These are phyloP conservation scores for Cyprinodon variegatus DNA, from an alignment of 2,113 vertebrate species.

Conservation along the genomic window DNA sequence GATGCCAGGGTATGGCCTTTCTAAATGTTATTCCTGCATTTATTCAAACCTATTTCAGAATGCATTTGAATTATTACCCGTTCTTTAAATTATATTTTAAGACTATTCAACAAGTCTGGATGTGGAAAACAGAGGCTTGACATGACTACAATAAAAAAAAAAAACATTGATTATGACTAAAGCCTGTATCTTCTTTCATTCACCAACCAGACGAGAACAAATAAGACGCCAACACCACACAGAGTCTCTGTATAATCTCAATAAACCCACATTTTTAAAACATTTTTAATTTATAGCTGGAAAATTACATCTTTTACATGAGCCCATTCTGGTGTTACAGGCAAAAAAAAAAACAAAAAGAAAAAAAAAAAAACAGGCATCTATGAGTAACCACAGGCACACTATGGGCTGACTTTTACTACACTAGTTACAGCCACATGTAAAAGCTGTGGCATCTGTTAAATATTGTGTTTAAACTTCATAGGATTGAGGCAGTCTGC, in stretches of 20 bases:
- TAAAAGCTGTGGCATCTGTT: slow-evolving; percentile 76
- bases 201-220: background rate
- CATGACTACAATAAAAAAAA: too few species aligned
- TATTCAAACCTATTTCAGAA: too few species aligned
- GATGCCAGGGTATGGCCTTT: too few species aligned
- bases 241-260: slow-evolving; percentile 34
- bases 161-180: too few species aligned
- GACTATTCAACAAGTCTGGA: background rate
- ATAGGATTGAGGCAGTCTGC: slow-evolving; percentile 71
- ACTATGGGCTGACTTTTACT: slow-evolving; percentile 92
- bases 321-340: slow-evolving; percentile 81
- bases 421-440: slow-evolving; percentile 85
- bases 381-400: slow-evolving; percentile 87
- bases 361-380: slow-evolving; percentile 71
- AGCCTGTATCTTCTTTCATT: too few species aligned
- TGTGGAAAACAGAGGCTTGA: background rate
- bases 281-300: slow-evolving; percentile 86
- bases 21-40: too few species aligned
- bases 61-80: too few species aligned
- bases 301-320: slow-evolving; percentile 85
- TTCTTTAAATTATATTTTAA: too few species aligned
- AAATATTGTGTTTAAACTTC: slow-evolving; percentile 60
- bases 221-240: background rate
- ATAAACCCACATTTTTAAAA: slow-evolving; percentile 77
- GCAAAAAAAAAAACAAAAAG: slow-evolving; percentile 37